Evolutionary conservation across 1,140 invertebrate genomes (phyloP), one percentile per base, ranked within the genome.

Genomic region (Drosophila truncata): DNA sequence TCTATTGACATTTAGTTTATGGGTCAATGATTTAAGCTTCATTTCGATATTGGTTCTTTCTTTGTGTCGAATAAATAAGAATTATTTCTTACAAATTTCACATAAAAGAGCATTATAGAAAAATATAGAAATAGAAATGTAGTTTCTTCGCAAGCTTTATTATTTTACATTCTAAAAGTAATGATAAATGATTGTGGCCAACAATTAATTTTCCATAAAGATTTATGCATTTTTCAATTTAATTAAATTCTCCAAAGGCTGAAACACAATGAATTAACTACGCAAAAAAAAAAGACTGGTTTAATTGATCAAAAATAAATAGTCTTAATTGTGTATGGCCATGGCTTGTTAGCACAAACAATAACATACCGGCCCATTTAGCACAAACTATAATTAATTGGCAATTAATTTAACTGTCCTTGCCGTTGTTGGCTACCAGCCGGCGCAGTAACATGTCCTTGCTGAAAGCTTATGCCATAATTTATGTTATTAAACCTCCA

Each of bases 301-400:
- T 60, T 72, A 59, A 71, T 72, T 72, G 55, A 54, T 61, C 42
- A 50, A 58, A 50, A 61, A 78, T 52, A 60, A 76, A 70, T 63
- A 60, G 52, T 49, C 47, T 70, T 69, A 75, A 83, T 73, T 73
- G 55, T 62, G 31, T 33, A 39, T 27, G 41, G 58, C 58, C 58
- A 31, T 35, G 70, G 55, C 37, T 75, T 66, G 62, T 74, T 74
- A 46, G 71, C 62, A 60, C 49, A 67, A 67, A 57, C 77, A 67
- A 76, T 52, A 60, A 62, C 20, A 49, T 44, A 47, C 37, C 52
- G 25, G 60, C 50, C 54, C 66, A 71, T 80, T 80, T 70, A 80
- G 72, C 72, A 61, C 60, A 73, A 84, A 80, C 59, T 80, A 73
- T 84, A 69, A 85, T 86, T 86, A 82, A 86, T 86, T 58, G 70